Percentiles rank a stretch among this genome's conserved stretches.
Evolutionary conservation across 2,797 vertebrate species (phyloP).

Genomic region (Clarias laeviceps): DNA sequence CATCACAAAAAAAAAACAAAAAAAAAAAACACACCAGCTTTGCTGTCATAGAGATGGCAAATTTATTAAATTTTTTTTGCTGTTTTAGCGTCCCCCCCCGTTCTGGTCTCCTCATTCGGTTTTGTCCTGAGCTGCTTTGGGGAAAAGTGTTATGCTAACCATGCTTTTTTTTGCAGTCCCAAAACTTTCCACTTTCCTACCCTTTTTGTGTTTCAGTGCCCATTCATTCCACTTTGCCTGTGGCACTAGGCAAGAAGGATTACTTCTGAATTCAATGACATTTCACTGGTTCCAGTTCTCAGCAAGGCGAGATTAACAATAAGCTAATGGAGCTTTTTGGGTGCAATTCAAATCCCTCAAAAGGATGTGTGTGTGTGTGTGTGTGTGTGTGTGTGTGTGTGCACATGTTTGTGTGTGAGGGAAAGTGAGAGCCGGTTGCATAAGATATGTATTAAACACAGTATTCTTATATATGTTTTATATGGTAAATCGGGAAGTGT

Average conservation of each 20-base stretch:
- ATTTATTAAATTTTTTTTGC: neutral
- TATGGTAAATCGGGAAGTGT: neutral
- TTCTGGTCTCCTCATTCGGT: neutral
- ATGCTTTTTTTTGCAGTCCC: neutral
- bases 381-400: neutral
- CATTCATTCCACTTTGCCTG: conserved; percentile 15
- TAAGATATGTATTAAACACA: conserved; percentile 23
- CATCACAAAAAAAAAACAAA: neutral
- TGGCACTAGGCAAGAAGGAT: conserved; percentile 26
- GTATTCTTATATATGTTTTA: neutral
- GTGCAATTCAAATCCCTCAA: conserved; percentile 30
- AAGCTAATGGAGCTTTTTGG: conserved; percentile 41
- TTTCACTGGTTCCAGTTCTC: conserved; percentile 35
- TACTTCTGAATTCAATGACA: conserved; percentile 40
- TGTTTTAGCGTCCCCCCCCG: neutral
- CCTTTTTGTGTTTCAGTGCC: conserved; percentile 1
- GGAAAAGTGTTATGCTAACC: conserved; percentile 14
- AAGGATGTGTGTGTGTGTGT: neutral
- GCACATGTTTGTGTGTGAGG: neutral
- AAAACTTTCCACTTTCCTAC: neutral
- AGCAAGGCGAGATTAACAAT: conserved; percentile 45
- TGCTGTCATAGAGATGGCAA: neutral
- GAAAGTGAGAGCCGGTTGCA: neutral
- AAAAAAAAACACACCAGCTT: no score
- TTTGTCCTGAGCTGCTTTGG: neutral